Percentiles rank a stretch among this genome's conserved stretches.
phyloP scores from a whole-genome alignment of 2,113 vertebrate species.

The Ptyas mucosa region DNA sequence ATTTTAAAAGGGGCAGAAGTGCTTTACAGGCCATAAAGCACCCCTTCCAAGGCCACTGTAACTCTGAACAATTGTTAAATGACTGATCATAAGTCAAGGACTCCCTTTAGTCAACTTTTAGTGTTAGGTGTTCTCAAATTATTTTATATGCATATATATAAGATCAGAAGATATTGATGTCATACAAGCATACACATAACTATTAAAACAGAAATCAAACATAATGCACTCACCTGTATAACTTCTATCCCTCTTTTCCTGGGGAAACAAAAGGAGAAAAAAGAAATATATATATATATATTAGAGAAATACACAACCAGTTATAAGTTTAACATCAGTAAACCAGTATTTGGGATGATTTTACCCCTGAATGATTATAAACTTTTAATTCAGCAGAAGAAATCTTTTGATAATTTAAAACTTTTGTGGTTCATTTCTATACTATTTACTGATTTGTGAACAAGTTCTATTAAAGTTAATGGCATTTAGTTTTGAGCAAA shows the following conservation, averaged over 20 bases:
- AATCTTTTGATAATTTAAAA: not conserved
- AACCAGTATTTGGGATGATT: not conserved
- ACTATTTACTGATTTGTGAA: not conserved
- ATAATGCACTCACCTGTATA: conserved; percentile 84
- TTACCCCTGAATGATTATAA: not conserved
- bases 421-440: not conserved
- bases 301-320: not conserved
- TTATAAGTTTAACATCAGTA: not conserved
- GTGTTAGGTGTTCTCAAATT: not conserved
- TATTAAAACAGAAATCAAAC: not conserved
- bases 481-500: not conserved
- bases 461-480: not conserved
- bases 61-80: not conserved
- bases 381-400: not conserved
- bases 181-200: not conserved
- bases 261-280: conserved; percentile 47
- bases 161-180: not conserved
- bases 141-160: not conserved
- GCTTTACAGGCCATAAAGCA: not conserved
- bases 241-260: conserved; percentile 98
- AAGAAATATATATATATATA: not conserved
- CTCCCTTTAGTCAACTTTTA: not conserved
- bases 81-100: not conserved
- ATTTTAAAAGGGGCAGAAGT: not conserved
- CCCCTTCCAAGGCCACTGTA: not conserved